A percentile compares a stretch with the other conserved stretches of the same genome.
Conservation (phyloP, 2,113 vertebrate species). For the Mesembrinibis cayennensis region DNA sequence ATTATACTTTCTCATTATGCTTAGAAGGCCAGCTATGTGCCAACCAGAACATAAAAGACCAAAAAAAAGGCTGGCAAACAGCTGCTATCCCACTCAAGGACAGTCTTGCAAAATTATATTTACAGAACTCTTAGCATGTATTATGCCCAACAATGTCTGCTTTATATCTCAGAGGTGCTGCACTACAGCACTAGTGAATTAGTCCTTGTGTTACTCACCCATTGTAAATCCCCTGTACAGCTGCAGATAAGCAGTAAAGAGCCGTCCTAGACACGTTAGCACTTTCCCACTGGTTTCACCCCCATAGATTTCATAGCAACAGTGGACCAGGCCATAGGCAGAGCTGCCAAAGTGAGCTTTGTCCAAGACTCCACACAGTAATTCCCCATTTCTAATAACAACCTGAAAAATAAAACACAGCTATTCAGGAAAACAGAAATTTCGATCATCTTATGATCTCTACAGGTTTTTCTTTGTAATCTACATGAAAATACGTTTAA, state of each 20-base stretch:
- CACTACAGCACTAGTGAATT: background rate
- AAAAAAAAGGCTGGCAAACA: background rate
- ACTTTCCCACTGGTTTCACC: constrained; percentile 89
- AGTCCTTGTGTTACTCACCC: constrained; percentile 74
- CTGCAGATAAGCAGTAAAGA: constrained; percentile 96
- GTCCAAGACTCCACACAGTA: constrained; percentile 92
- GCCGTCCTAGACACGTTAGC: constrained; percentile 91
- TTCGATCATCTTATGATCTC: background rate
- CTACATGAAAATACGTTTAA: background rate
- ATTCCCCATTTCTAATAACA: constrained; percentile 87
- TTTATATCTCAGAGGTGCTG: background rate
- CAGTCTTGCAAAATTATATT: background rate
- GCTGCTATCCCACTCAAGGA: background rate
- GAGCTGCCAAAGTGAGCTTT: constrained; percentile 98
- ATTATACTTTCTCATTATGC: background rate
- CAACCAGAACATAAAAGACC: background rate
- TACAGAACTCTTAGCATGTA: background rate
- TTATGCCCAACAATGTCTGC: background rate
- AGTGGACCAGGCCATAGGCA: constrained; percentile 93
- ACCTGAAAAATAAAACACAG: constrained; percentile 76
- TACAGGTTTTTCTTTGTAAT: background rate
- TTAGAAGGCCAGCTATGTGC: background rate
- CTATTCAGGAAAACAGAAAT: background rate
- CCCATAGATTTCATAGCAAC: constrained; percentile 95
- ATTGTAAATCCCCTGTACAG: constrained; percentile 95